Base-by-base conservation (phyloP, 2,797 vertebrate species). In the Coccyzus lansbergi region DNA sequence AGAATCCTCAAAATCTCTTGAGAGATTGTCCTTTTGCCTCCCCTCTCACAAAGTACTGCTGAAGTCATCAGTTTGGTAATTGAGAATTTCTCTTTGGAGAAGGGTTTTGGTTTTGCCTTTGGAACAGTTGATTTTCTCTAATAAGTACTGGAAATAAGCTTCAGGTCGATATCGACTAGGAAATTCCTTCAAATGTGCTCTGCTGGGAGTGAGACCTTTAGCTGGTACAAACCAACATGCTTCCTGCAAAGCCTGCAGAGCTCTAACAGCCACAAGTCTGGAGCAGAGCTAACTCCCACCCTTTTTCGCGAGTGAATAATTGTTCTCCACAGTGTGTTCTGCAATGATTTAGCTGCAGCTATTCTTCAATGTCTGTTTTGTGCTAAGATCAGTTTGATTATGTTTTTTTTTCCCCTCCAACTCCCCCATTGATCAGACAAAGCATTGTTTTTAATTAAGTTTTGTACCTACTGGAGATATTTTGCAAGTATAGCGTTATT, bases 1-100 rank as follows among this genome's bases (percentile, higher is more conserved):
- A 29, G 89, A 90, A 94, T 87, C 68, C 64, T 84, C 49, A 67
- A 59, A 93, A 86, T 56, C 40, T 59, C 64, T 88, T 44, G 24
- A 83, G 78, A 87, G 16, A 8, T 69, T 87, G 24, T 91, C 38
- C 63, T 93, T 83, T 92, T 83, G 34, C 42, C 46, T 77, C 52
- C 25, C 62, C 31, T 94, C 34, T 75, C 46, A 36, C 48, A 82
- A 80, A 85, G 36, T 56, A 63, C n/a, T 63, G 72, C 69, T 87
- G 52, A 89, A 94, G 46, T 34, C 60, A 78, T n/a, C 64, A 62
- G 26, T 83, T 78, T 75, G 68, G 59, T 83, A 91, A 83, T 36
- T 58, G 60, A 76, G 51, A 44, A 44, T 78, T 92, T 88, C 55
- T 78, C 38, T 77, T 81, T 52, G n/a, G 34, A 60, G 24, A 15